These are phyloP conservation scores for Melanogrammus aeglefinus DNA, from an alignment of 2,797 vertebrate genomes.

Conservation along the genomic window DNA sequence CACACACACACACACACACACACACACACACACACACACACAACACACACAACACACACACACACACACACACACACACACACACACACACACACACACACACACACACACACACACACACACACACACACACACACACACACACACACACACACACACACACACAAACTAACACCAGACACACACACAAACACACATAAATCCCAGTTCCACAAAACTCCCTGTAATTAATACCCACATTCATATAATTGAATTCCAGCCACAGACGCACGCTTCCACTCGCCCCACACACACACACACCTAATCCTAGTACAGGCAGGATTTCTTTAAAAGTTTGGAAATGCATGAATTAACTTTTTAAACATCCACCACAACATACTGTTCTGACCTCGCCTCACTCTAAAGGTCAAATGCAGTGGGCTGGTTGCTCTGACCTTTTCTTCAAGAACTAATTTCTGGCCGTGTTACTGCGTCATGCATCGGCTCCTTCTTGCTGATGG, in stretches of 20 bases:
- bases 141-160: background rate
- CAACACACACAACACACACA: background rate
- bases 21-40: background rate
- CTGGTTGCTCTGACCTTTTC: constrained; percentile 53
- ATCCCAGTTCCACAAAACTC: background rate
- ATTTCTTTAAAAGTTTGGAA: constrained; percentile 13
- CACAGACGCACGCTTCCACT: background rate
- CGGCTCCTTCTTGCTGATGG: constrained; percentile 10
- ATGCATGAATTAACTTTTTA: constrained; percentile 13
- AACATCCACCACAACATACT: constrained; percentile 18
- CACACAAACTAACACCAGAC: background rate
- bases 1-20: background rate
- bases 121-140: background rate
- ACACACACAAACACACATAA: background rate
- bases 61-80: background rate
- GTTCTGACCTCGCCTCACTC: constrained; percentile 35
- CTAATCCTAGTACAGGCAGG: background rate
- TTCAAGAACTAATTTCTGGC: constrained; percentile 37
- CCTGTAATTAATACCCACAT: background rate
- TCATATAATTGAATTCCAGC: background rate
- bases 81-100: background rate
- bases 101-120: background rate
- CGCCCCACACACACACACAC: too few relatives aligned
- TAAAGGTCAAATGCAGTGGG: constrained; percentile 38
- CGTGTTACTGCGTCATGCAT: constrained; percentile 27